Conservation (phyloP, 2,888 invertebrate species). For the Tenthredo scrophulariae region DNA sequence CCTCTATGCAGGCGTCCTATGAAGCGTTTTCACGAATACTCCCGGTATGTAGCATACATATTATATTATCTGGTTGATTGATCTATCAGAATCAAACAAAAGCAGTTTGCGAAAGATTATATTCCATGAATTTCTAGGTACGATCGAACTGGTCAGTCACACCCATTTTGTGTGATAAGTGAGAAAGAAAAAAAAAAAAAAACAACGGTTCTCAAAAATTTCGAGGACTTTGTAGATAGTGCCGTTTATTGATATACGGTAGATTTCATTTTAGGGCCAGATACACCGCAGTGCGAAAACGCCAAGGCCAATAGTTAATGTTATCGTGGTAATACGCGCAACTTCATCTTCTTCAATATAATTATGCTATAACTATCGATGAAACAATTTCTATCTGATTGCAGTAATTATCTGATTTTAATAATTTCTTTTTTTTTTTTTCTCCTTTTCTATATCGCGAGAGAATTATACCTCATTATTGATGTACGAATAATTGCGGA, state of each 20-base stretch:
- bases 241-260: neutral
- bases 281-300: neutral
- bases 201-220: neutral
- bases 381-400: neutral
- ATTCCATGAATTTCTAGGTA: neutral
- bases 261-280: neutral
- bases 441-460: neutral
- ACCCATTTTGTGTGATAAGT: neutral
- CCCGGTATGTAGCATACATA: too few relatives aligned
- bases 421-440: neutral
- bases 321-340: neutral
- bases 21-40: too few relatives aligned
- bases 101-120: too few relatives aligned
- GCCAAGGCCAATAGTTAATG: neutral
- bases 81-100: too few relatives aligned
- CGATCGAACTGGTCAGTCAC: neutral
- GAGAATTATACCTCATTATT: neutral
- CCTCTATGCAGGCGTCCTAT: too few relatives aligned
- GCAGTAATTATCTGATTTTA: neutral
- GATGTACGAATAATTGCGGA: too few relatives aligned
- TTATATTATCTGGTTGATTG: too few relatives aligned
- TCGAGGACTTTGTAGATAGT: neutral
- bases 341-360: neutral
- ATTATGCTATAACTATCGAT: neutral
- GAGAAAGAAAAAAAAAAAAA: neutral